Evolutionary conservation across 2,113 vertebrate species (phyloP), one percentile per base, ranked within the genome.

Genomic region (Gopherus evgoodei): DNA sequence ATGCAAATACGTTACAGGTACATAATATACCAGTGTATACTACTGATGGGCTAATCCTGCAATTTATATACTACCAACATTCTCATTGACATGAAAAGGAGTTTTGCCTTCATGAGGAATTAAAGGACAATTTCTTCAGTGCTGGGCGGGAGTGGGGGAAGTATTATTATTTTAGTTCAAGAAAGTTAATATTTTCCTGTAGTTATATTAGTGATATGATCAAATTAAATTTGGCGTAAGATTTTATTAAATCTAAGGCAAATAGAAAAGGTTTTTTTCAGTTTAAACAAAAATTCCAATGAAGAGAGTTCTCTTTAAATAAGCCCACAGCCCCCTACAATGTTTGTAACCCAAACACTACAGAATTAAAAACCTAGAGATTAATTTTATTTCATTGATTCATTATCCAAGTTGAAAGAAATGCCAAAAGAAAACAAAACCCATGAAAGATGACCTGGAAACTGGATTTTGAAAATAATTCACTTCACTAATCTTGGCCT

Each of bases 291-390:
- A 83, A 59, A 17, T 56, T 35, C 84, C 83, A 92, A 88, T 19
- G 31, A 93, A 95, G 72, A 86, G 4, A 84, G 50, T 21, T 5
- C 54, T 44, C 82, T 90, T 94, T 84, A 93, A 95, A 92, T 3
- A 81, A 78, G 81, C 13, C 0, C 47, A 54, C 90, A 85, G 89
- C 87, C 35, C 92, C 81, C 0, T 5, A 9, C 57, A 83, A 21
- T n/a, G 10, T 80, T 69, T 91, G 47, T 94, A 96, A 88, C 1
- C 42, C 24, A 78, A 90, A 19, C 59, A 35, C 25, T 13, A 31
- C 7, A 24, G 8, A 93, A 85, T 54, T 8, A 1, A 75, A 85
- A 92, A 93, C 21, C 6, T 31, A 2, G 4, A 87, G n/a, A 80
- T 87, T n/a, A 81, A 92, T 86, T 83, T 91, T 81, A 49, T 4